Percentiles rank a stretch among this genome's conserved stretches.
These are phyloP conservation scores for Eilema caniola DNA, from an alignment of 2,888 invertebrate genomes.

Conservation along the genomic window DNA sequence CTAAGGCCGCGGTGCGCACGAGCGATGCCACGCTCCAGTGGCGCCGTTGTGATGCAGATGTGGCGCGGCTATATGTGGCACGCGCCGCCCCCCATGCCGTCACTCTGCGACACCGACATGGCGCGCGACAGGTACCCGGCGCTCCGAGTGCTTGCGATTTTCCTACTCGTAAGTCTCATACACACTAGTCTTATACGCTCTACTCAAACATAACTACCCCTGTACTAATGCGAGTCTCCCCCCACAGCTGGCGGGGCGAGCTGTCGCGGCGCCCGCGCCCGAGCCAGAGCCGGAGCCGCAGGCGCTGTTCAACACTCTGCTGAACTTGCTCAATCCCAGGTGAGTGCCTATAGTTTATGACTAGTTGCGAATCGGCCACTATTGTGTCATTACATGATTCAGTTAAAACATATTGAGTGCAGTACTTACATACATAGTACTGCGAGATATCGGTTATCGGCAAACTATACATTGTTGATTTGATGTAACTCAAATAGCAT, in stretches of 20 bases:
- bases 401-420: background rate
- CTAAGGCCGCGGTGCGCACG: background rate
- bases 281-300: background rate
- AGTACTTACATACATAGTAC: too few relatives aligned
- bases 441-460: too few relatives aligned
- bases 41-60: background rate
- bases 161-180: background rate
- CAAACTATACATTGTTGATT: too few relatives aligned
- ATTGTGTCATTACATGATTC: background rate
- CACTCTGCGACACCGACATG: background rate
- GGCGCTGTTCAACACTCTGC: conserved; percentile 7
- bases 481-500: too few relatives aligned
- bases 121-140: background rate
- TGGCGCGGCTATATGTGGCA: background rate
- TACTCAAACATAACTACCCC: background rate
- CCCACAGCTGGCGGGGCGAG: background rate
- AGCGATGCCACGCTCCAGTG: background rate
- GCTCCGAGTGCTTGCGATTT: background rate
- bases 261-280: background rate
- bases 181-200: too few relatives aligned
- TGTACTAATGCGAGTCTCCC: background rate
- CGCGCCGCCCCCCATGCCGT: background rate
- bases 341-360: background rate
- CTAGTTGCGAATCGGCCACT: background rate
- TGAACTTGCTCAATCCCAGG: conserved; percentile 9